Percentiles rank a stretch among this genome's conserved stretches.
Conservation (phyloP, 2,888 invertebrate species). For the Epinotia bilunana region DNA sequence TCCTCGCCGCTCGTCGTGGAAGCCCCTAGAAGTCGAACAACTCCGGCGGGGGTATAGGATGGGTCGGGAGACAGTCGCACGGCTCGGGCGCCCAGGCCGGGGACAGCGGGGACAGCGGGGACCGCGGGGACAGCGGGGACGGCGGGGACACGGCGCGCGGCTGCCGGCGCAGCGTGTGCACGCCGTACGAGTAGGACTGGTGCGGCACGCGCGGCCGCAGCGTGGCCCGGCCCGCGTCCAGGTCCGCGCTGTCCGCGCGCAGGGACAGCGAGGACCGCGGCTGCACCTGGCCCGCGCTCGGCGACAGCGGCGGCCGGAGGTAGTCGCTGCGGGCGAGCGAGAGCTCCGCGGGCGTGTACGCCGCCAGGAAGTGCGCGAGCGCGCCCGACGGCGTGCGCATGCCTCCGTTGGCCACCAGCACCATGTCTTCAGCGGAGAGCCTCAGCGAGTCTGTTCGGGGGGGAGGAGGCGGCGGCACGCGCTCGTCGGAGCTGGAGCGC, state of each 20-base stretch:
- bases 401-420: constrained; percentile 77
- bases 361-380: constrained; percentile 72
- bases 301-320: constrained; percentile 62
- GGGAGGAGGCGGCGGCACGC: constrained; percentile 53
- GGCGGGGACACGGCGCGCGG: constrained; percentile 55
- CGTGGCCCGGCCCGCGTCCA: constrained; percentile 46
- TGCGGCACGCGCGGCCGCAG: constrained; percentile 53
- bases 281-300: constrained; percentile 50
- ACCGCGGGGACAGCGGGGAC: constrained; percentile 18
- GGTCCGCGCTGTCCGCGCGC: constrained; percentile 61
- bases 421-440: constrained; percentile 78
- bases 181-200: constrained; percentile 61
- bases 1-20: background rate
- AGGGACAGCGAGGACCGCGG: constrained; percentile 71
- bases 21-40: constrained; percentile 69
- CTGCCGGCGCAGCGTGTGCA: constrained; percentile 63
- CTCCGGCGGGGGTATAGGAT: constrained; percentile 78
- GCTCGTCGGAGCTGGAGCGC: constrained; percentile 49
- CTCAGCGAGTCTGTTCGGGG: constrained; percentile 71
- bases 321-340: constrained; percentile 68
- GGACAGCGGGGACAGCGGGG: constrained; percentile 49
- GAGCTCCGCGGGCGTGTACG: constrained; percentile 62
- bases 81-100: constrained; percentile 34
- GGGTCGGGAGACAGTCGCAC: constrained; percentile 68
- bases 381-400: constrained; percentile 71